Base-by-base conservation (phyloP, 2,888 invertebrate species). In the Furcula furcula region DNA sequence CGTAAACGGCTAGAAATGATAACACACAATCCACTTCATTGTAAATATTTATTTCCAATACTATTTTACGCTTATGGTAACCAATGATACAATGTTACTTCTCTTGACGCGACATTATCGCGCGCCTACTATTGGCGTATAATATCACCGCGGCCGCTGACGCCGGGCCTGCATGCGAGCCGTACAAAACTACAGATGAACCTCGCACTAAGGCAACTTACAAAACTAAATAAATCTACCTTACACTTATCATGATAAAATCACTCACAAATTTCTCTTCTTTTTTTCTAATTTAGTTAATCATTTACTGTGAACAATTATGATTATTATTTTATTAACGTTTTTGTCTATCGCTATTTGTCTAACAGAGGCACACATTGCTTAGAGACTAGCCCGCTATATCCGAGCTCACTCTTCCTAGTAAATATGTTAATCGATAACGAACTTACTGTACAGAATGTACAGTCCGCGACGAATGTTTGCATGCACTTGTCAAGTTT, bases 21-120 rank as follows among this genome's bases (percentile, higher is more conserved):
- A 64, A 54, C 63, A 47, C 61, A 39, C 39, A 26, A 33, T 39
- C 35, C 36, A 44, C 46, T 62, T 77, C 71, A 77, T 77, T 87
- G 87, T 88, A 88, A 87, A 88, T 88, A 88, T 88, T 61, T 87
- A 88, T 86, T 88, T 87, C 82, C 85, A 87, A 84, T 87, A 87
- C 83, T 83, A 83, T 79, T 71, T 56, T 76, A 77, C 76, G 79
- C 78, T 86, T 86, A 87, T 85, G 88, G 88, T 88, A 88, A 88
- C 88, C 86, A 87, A 87, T 86, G 81, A 85, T 87, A 86, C 85
- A 86, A 78, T 81, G 73, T 76, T 74, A 75, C 76, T 73, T 43
- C 40, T 39, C 30, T 32, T 41, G 59, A 63, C 63, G 64, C 64
- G 57, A 72, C 68, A 66, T 70, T 62, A 73, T 69, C 67, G 71